Conservation (phyloP, 2,797 vertebrate genomes). For the Macroramphosus scolopax region DNA sequence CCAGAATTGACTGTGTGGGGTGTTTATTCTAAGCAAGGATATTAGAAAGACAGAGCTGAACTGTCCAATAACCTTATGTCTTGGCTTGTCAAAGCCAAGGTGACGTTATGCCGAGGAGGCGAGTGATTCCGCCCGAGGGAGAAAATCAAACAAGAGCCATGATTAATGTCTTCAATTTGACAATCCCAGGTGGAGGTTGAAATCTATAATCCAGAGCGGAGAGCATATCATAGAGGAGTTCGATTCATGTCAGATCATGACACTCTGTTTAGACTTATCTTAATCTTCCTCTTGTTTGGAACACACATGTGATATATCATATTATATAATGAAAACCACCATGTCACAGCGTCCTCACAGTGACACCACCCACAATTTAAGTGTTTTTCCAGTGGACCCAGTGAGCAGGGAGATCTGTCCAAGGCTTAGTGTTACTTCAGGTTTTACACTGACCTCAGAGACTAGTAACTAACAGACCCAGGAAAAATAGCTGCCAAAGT, state of each 20-base stretch:
- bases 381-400: constrained; percentile 53
- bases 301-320: constrained; percentile 41
- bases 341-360: constrained; percentile 39
- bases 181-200: constrained; percentile 46
- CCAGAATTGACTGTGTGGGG: constrained; percentile 12
- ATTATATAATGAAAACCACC: constrained; percentile 37
- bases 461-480: constrained; percentile 19
- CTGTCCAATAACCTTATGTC: constrained; percentile 27
- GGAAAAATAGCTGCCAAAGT: constrained; percentile 10
- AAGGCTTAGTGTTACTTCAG: constrained; percentile 24
- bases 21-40: constrained; percentile 5
- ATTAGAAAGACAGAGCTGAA: constrained; percentile 17
- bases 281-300: constrained; percentile 43
- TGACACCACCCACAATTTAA: constrained; percentile 50
- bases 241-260: constrained; percentile 55
- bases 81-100: constrained; percentile 45
- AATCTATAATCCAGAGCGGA: constrained; percentile 64
- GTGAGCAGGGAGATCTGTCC: constrained; percentile 34
- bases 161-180: constrained; percentile 60
- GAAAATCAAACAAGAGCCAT: constrained; percentile 43
- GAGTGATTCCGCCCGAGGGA: constrained; percentile 43
- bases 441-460: constrained; percentile 35
- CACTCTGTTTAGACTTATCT: constrained; percentile 30
- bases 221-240: constrained; percentile 60
- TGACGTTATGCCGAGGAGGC: constrained; percentile 58